Evolutionary conservation across 2,888 invertebrate genomes (phyloP), one percentile per base, ranked within the genome.

Genomic region (Hedya salicella): DNA sequence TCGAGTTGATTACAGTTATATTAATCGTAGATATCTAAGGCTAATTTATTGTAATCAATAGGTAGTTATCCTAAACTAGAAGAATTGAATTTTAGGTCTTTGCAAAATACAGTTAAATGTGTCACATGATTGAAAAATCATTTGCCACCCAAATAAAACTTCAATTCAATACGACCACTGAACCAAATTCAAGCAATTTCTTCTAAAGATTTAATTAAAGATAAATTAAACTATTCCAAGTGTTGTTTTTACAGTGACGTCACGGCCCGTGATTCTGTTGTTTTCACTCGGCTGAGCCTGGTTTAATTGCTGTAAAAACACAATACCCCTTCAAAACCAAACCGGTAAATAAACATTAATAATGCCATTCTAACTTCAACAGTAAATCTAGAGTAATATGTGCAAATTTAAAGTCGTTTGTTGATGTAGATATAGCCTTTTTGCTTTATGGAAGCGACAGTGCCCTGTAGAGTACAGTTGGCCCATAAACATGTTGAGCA

Each of bases 201-300:
- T 40, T 56, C 36, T 19, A 11, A 3, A 60, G 65, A 66, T 60
- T 60, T 66, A 66, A 66, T 66, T 66, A 61, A 61, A 61, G 66
- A 66, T 66, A 66, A 54, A 66, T 62, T 46, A 60, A 48, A 53
- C 60, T 21, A 66, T 61, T 60, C 60, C 30, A 62, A 30, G 49
- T 42, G 53, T 53, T 61, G 61, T 66, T 61, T 61, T 66, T 60
- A 52, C 52, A 52, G 52, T 66, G 66, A 66, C 66, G 66, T 66
- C 66, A 53, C 61, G 66, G 32, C 17, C 19, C 30, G 53, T 61
- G 66, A 49, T 21, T 66, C 48, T 61, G 54, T 53, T 54, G 54
- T 66, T 66, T 66, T 66, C 61, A 66, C 66, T 66, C 60, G 21
- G 60, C 61, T 66, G 66, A 54, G 52, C 52, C 39, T 16, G 64